Percentiles rank a stretch among this genome's conserved stretches.
These are phyloP conservation scores for Leptobrachium ailaonicum DNA, from an alignment of 2,113 vertebrate species.

Conservation along the genomic window DNA sequence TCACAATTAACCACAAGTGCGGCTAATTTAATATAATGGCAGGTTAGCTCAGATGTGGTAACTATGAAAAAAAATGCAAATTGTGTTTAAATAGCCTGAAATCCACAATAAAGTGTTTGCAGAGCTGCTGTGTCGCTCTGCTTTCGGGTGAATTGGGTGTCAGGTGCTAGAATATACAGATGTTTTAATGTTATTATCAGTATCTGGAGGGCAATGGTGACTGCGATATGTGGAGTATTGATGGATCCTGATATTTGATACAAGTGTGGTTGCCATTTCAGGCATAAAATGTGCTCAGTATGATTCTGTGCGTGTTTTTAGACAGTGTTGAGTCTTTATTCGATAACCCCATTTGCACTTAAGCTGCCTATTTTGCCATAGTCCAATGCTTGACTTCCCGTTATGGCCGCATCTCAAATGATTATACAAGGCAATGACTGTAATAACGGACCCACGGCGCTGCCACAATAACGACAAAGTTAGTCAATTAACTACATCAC, in stretches of 20 bases:
- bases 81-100: no score
- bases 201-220: not conserved
- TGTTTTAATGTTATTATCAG: not conserved
- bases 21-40: not conserved
- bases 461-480: conserved; percentile 40
- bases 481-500: conserved; percentile 33
- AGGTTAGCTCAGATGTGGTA: no score
- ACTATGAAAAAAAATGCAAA: no score
- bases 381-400: conserved; percentile 35
- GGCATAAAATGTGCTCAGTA: conserved; percentile 32
- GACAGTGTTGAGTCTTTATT: conserved; percentile 21
- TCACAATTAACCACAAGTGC: not conserved
- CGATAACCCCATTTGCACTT: conserved; percentile 38
- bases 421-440: conserved; percentile 32
- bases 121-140: not conserved
- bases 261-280: conserved; percentile 14
- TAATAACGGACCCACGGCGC: conserved; percentile 28
- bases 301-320: conserved; percentile 33
- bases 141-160: not conserved
- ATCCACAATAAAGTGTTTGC: no score
- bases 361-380: conserved; percentile 34
- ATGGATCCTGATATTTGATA: no score
- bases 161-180: not conserved
- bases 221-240: no score
- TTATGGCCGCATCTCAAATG: conserved; percentile 35